Percentiles rank a stretch among this genome's conserved stretches.
These are phyloP conservation scores for Serrognathus titanus DNA, from an alignment of 2,888 invertebrate genomes.

Conservation along the genomic window DNA sequence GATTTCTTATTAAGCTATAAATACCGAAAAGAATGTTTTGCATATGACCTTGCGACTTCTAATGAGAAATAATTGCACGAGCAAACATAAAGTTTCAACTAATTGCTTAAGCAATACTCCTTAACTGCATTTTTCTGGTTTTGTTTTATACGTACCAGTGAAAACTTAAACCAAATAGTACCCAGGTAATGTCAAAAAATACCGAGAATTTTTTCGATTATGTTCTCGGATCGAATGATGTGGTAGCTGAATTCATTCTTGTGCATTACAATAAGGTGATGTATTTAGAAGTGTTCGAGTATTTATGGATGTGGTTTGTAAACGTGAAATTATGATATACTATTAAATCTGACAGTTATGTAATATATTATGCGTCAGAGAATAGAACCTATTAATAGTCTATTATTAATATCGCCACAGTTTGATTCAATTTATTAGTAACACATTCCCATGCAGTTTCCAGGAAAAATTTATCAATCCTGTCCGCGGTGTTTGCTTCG, in stretches of 20 bases:
- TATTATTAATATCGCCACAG: neutral
- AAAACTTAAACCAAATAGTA: too few species aligned
- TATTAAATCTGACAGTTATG: neutral
- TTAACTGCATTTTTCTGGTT: too few species aligned
- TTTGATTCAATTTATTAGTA: neutral
- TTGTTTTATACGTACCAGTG: too few species aligned
- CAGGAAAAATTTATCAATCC: too few species aligned
- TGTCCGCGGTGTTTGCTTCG: too few species aligned
- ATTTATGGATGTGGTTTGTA: neutral
- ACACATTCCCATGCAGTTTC: neutral
- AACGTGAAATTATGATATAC: constrained; percentile 1
- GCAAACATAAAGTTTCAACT: too few species aligned
- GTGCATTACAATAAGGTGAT: too few species aligned
- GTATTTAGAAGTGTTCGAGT: neutral
- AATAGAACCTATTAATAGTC: neutral
- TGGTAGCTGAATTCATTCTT: too few species aligned
- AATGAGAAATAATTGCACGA: neutral
- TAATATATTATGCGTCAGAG: neutral
- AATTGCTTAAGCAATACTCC: too few species aligned
- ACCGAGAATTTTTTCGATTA: too few species aligned
- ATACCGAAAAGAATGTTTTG: neutral
- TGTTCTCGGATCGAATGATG: too few species aligned
- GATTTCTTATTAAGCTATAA: neutral
- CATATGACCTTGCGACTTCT: neutral
- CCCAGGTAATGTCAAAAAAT: too few species aligned